A percentile compares a stretch with the other conserved stretches of the same genome.
phyloP scores from a whole-genome alignment of 92 coral and sea anemone species.

The Heteractis magnifica region DNA sequence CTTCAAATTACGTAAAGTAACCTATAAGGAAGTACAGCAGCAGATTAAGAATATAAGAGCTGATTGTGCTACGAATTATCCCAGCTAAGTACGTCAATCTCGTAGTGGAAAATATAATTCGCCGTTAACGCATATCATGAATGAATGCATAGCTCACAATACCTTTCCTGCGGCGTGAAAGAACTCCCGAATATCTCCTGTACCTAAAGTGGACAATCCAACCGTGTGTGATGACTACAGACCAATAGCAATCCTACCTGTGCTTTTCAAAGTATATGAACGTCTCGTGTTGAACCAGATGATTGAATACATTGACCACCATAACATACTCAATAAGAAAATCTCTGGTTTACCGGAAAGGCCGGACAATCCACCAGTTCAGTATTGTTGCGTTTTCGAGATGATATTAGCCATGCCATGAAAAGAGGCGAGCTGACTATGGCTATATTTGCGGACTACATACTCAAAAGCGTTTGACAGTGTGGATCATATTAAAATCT shows the following conservation, averaged over 20 bases:
- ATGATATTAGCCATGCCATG: no score
- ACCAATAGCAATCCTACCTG: constrained; percentile 53
- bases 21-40: constrained; percentile 29
- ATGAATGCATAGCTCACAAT: neutral
- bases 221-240: constrained; percentile 23
- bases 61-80: constrained; percentile 40
- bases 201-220: constrained; percentile 41
- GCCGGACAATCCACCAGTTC: no score
- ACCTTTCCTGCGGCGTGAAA: constrained; percentile 53
- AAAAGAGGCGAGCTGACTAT: neutral
- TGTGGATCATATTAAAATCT: constrained; percentile 10
- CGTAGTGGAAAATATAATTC: constrained; percentile 23
- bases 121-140: no score
- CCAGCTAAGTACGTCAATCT: constrained; percentile 31
- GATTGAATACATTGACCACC: constrained; percentile 38
- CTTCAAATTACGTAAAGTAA: constrained; percentile 4
- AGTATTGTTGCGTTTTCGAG: no score
- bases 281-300: constrained; percentile 43
- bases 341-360: neutral
- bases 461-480: constrained; percentile 17
- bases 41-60: constrained; percentile 35
- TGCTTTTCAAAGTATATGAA: constrained; percentile 44
- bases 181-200: constrained; percentile 28
- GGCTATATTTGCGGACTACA: constrained; percentile 18
- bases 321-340: constrained; percentile 10